Conservation (phyloP, 2,113 vertebrate genomes). For the Phodopus roborovskii region DNA sequence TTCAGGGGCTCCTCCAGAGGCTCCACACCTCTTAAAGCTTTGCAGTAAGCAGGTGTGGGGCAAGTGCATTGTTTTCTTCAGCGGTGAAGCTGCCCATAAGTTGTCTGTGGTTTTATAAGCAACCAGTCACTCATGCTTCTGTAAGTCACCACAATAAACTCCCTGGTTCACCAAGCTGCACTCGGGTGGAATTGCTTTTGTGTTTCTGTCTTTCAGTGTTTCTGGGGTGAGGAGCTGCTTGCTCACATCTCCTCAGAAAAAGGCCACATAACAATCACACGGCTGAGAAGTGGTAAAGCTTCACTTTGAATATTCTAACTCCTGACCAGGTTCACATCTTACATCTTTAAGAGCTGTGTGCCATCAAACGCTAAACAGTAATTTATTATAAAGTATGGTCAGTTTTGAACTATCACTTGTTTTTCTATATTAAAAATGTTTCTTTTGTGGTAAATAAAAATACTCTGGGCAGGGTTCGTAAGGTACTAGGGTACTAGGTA, state of each 20-base stretch:
- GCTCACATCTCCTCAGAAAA: background rate
- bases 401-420: slow-evolving; percentile 6
- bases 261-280: background rate
- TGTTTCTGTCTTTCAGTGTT: background rate
- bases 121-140: background rate
- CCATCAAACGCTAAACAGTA: background rate
- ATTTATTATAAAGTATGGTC: background rate
- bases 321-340: background rate
- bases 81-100: background rate
- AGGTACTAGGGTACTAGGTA: too few relatives aligned
- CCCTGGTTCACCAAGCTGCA: background rate
- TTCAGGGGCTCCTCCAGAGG: background rate
- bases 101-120: too few relatives aligned
- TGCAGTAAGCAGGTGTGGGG: background rate
- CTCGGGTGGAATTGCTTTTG: background rate
- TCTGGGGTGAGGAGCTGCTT: background rate
- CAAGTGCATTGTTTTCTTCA: background rate
- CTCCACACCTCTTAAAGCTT: background rate
- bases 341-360: background rate
- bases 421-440: slow-evolving; percentile 33
- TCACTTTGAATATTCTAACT: background rate
- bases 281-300: background rate
- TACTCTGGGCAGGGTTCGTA: background rate
- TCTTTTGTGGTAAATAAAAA: background rate
- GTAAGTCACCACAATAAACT: background rate